Percentiles rank a stretch among this genome's conserved stretches.
These are phyloP conservation scores for Oopsacas minuta DNA, from an alignment of 37 sponge, comb jelly and placozoan genomes.

Conservation along the genomic window DNA sequence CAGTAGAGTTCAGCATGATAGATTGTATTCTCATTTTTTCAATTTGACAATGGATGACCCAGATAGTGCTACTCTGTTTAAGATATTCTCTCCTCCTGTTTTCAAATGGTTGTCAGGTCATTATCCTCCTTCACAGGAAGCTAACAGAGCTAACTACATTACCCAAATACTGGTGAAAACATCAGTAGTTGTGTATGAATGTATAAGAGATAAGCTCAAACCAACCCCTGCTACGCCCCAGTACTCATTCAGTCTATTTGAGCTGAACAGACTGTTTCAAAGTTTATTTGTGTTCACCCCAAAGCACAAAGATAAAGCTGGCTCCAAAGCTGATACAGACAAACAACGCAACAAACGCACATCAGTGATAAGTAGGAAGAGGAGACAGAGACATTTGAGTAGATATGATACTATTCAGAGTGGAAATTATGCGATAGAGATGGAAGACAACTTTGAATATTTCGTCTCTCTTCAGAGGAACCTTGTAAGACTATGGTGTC, in stretches of 20 bases:
- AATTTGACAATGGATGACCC: background rate
- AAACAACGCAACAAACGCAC: background rate
- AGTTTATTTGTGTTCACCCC: background rate
- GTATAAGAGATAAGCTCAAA: background rate
- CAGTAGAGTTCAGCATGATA: background rate
- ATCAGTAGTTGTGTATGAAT: background rate
- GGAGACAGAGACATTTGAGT: background rate
- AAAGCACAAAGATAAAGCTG: background rate
- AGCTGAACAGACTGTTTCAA: slow-evolving; percentile 7
- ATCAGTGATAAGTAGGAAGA: background rate
- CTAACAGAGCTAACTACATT: background rate
- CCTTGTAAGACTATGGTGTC: background rate
- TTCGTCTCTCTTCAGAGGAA: background rate
- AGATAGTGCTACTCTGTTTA: background rate
- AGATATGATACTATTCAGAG: background rate
- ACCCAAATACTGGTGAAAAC: background rate
- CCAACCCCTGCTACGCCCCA: background rate
- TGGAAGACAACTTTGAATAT: background rate
- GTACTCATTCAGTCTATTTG: background rate
- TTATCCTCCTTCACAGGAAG: background rate
- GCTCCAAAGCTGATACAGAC: background rate
- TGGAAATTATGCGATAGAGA: background rate
- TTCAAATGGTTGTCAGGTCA: background rate
- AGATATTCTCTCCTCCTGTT: background rate
- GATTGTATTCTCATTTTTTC: background rate